phyloP scores from a whole-genome alignment of 2,797 vertebrate genomes.

The Aselliscus stoliczkanus region DNA sequence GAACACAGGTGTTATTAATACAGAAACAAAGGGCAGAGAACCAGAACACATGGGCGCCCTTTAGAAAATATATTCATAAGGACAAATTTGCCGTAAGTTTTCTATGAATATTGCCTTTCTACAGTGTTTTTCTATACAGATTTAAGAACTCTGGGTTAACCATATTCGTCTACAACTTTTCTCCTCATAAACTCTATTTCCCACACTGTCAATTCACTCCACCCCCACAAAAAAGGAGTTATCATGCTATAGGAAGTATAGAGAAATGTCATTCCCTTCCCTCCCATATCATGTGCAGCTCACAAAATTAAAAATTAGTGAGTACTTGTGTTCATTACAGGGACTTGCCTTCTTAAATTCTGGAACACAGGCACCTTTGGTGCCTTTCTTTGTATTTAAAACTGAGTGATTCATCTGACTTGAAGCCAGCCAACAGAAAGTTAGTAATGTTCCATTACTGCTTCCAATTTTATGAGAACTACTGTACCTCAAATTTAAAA shows the following conservation, averaged over 20 bases:
- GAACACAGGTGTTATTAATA: neutral
- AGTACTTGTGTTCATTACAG: neutral
- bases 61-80: neutral
- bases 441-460: neutral
- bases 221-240: neutral
- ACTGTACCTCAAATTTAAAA: neutral
- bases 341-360: neutral
- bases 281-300: neutral
- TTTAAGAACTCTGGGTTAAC: neutral
- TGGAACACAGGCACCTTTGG: neutral
- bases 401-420: neutral
- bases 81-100: neutral
- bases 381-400: conserved; percentile 12
- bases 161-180: neutral
- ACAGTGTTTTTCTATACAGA: neutral
- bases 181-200: conserved; percentile 10
- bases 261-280: neutral
- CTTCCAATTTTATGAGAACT: neutral
- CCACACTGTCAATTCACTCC: neutral
- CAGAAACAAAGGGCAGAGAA: neutral
- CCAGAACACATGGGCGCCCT: neutral
- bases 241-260: neutral
- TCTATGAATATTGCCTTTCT: neutral
- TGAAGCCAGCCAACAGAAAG: neutral
- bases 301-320: neutral